Evolutionary conservation across 1,140 invertebrate species (phyloP), one percentile per base, ranked within the genome.

Genomic region (Cherax destructor): DNA sequence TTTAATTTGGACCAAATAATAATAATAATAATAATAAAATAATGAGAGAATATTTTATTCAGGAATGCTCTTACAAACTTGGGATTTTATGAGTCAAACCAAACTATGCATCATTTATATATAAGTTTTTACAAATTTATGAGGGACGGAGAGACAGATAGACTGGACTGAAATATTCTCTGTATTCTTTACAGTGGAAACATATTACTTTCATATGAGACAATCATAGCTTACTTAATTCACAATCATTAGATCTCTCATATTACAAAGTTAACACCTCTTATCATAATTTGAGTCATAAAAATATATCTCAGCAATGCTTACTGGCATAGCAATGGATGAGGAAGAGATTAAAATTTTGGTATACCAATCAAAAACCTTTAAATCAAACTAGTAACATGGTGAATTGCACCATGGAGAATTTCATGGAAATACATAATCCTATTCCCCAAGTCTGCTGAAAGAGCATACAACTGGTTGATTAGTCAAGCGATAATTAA

Each of bases 81-180:
- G 9, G 21, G 24, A 74, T 24, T 30, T 7, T 74, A 9, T 74
- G 6, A 24, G 65, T 18, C n/a, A 74, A 24, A 30, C 9, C 69
- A 74, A 74, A 30, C 69, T 74, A 9, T 30, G 9, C 24, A 74
- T 74, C 11, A 74, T 9, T 74, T 16, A 30, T 21, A 74, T 9
- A 74, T 30, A 30, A 74, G 9, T 10, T 74, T 9, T 30, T 6
- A 30, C 1, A 74, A 74, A n/a, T 74, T 74, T 74, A 24, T 30
- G 69, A 74, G 69, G 69, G 69, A 74, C 69, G 69, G 69, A 74
- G 24, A 74, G 69, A 74, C 24, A 74, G 69, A 30, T n/a, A 74
- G 69, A 30, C 11, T 74, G 69, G 69, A 74, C n/a, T 30, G 69
- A 74, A 24, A 74, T 74, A 74, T 74, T 30, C 6, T 30, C 24